Evolutionary conservation across 2,888 invertebrate species (phyloP).

Genomic region (Nomada flava): DNA sequence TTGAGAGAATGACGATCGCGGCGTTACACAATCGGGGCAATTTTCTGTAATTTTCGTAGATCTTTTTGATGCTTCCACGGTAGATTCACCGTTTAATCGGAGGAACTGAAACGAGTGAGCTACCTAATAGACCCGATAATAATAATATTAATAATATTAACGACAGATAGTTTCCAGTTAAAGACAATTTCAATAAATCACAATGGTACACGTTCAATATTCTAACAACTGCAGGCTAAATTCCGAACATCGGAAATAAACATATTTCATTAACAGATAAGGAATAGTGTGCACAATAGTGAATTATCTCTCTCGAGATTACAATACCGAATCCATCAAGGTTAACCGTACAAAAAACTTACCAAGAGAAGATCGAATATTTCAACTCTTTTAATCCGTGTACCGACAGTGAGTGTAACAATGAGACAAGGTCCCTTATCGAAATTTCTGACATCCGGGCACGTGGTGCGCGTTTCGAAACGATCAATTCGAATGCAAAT

Average conservation of each 20-base stretch:
- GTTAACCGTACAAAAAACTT: neutral
- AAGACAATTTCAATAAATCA: neutral
- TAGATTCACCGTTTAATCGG: neutral
- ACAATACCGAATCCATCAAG: neutral
- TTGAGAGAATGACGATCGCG: neutral
- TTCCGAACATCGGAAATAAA: too few species aligned
- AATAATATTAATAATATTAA: neutral
- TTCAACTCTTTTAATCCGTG: neutral
- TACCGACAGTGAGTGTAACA: neutral
- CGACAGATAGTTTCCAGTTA: neutral
- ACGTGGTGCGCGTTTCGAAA: slow-evolving; percentile 43
- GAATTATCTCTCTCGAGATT: neutral
- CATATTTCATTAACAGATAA: too few species aligned
- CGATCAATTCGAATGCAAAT: slow-evolving; percentile 64
- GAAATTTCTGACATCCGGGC: slow-evolving; percentile 50
- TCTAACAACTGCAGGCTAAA: too few species aligned
- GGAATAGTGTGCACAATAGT: too few species aligned
- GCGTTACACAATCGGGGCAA: neutral
- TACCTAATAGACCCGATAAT: neutral
- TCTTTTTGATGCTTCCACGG: neutral
- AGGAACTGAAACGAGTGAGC: neutral
- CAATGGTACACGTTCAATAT: too few species aligned
- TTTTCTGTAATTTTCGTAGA: neutral
- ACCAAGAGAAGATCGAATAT: neutral
- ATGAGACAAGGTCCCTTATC: slow-evolving; percentile 27